Evolutionary conservation across 2,888 invertebrate genomes (phyloP), one percentile per base, ranked within the genome.

Genomic region (Dryomyza anilis): DNA sequence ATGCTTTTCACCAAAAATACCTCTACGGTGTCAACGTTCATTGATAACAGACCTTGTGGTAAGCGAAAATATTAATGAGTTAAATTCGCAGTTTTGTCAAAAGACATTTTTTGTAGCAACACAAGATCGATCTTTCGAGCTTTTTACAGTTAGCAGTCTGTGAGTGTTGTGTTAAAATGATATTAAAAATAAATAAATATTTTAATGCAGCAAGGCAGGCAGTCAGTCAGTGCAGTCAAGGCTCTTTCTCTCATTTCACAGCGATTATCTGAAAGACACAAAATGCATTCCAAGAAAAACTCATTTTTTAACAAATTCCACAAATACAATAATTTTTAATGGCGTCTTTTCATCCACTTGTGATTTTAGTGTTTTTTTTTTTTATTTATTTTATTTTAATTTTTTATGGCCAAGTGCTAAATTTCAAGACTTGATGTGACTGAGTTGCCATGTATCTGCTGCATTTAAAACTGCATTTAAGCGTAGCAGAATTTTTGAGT

Each of bases 251-350:
- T 36, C 33, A 55, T 55, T 55, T 55, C 36, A 23, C 55, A 36
- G 23, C 12, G 12, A 55, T 55, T 36, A 55, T 36, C 55, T 10
- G 33, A 55, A 30, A 21, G 25, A 7, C 61, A 48, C 12, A 23
- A 50, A 65, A 62, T 62, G 52, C 58, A 63, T 66, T 66, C 62
- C 53, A 30, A 50, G 62, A 66, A 66, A 62, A 25, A 27, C 39
- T 27, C 43, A 65, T 57, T 56, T 46, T n/a, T 19, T 14, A 55
- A 55, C 33, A 53, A 27, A 61, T 65, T 61, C 60, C 65, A 16
- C 30, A 55, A 59, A 36, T 19, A n/a, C n/a, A n/a, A n/a, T n/a
- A n/a, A n/a, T 33, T 60, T 48, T 55, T 59, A 52, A 45, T 30
- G 53, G 59, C 55, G 27, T 52, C 50, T 7, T n/a, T 7, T 50